A percentile compares a stretch with the other conserved stretches of the same genome.
Evolutionary conservation across 2,797 vertebrate species (phyloP).

Genomic region (Masticophis lateralis): DNA sequence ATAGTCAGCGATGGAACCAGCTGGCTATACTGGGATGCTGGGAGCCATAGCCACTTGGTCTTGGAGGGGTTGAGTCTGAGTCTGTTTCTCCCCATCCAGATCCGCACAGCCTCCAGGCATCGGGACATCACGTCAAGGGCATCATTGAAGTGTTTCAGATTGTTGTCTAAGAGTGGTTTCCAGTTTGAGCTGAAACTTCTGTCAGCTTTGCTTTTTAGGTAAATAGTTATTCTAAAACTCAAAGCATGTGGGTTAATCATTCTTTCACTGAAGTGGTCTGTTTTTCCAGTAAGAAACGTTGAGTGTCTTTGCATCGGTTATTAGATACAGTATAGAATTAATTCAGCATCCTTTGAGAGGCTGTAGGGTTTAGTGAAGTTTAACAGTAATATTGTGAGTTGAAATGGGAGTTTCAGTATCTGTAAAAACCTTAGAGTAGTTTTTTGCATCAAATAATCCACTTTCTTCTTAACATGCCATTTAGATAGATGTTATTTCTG

Average conservation of each 20-base stretch:
- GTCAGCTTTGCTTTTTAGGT: neutral
- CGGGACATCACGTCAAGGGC: no score
- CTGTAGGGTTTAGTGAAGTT: neutral
- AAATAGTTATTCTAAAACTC: neutral
- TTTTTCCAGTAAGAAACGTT: neutral
- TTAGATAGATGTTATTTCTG: constrained; percentile 54
- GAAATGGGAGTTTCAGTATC: neutral
- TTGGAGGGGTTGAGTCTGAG: no score
- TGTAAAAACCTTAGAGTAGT: neutral
- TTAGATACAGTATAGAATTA: neutral
- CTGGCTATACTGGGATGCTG: no score
- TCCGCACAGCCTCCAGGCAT: no score
- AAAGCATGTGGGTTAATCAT: neutral
- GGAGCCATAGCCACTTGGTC: no score
- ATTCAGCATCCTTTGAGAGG: neutral
- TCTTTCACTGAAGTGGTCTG: neutral
- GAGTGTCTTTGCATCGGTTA: neutral
- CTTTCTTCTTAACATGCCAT: neutral
- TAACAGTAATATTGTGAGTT: neutral
- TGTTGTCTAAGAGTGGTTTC: neutral
- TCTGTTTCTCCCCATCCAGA: no score
- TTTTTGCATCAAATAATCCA: neutral
- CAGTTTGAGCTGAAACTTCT: neutral
- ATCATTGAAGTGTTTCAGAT: neutral
- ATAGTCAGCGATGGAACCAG: no score